Evolutionary conservation across 2,113 vertebrate genomes (phyloP).

Genomic region (Romanogobio albipinnatus): DNA sequence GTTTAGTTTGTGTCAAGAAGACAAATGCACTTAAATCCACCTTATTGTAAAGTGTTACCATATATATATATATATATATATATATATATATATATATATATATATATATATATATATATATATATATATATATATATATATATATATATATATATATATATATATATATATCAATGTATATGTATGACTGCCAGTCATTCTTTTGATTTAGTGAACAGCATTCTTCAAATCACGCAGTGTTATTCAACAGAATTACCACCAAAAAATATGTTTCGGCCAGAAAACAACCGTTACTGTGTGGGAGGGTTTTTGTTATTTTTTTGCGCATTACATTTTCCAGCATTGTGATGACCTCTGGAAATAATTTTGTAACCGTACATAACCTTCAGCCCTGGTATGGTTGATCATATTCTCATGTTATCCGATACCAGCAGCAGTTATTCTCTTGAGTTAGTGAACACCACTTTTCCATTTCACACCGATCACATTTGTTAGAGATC

Average conservation of each 20-base stretch:
- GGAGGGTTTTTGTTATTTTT: background rate
- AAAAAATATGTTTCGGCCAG: background rate
- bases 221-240: background rate
- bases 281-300: background rate
- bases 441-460: background rate
- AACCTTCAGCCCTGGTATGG: background rate
- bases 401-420: background rate
- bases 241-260: constrained; percentile 15
- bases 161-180: too few species aligned
- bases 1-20: too few species aligned
- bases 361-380: constrained; percentile 11
- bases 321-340: background rate
- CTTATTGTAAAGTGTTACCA: too few species aligned
- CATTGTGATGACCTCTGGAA: background rate
- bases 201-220: background rate
- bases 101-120: too few species aligned
- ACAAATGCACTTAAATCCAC: too few species aligned
- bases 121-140: too few species aligned
- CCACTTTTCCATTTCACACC: background rate
- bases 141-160: too few species aligned
- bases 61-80: too few species aligned
- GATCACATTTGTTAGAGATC: background rate
- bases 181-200: too few species aligned
- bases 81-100: too few species aligned
- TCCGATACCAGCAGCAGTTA: background rate